These are phyloP conservation scores for Sus scrofa DNA, from an alignment of 2,113 vertebrate species.

Conservation along the genomic window T2T-Sscrofa CM000817.6:33157001-33157500, in stretches of 20 bases:
- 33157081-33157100: neutral
- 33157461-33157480: too few relatives aligned
- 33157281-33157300: neutral
- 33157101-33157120: neutral
- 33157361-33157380: constrained; percentile 41
- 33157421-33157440: constrained; percentile 17
- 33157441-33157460: too few relatives aligned
- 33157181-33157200: neutral
- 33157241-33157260: neutral
- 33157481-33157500: too few relatives aligned
- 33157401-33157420: constrained; percentile 7
- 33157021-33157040: neutral
- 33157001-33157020: neutral
- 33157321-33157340: constrained; percentile 36
- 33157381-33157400: constrained; percentile 26
- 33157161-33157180: neutral
- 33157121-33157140: neutral
- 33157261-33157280: constrained; percentile 16
- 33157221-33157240: neutral
- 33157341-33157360: constrained; percentile 32
- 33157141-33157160: constrained; percentile 54
- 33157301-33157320: neutral
- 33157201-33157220: constrained; percentile 43
- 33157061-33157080: neutral
- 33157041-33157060: neutral